Conservation (phyloP, 2,113 vertebrate species). For the Carlito syrichta region DNA sequence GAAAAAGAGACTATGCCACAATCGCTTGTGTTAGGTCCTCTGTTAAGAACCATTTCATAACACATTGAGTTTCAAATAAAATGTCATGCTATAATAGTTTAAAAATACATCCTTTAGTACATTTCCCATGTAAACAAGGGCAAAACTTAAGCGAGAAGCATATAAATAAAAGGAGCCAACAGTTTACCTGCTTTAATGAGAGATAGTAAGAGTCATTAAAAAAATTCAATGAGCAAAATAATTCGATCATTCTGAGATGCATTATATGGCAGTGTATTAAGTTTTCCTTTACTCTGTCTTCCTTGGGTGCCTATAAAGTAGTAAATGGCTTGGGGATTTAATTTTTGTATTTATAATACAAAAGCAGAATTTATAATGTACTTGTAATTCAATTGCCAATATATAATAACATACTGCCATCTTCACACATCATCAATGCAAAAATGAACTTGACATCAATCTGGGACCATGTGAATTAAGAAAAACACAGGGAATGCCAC, state of each 20-base stretch:
- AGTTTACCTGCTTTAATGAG: slow-evolving; percentile 40
- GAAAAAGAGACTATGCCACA: too few relatives aligned
- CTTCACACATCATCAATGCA: neutral
- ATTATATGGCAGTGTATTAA: slow-evolving; percentile 5
- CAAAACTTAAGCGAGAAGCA: slow-evolving; percentile 19
- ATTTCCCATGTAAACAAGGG: slow-evolving; percentile 24
- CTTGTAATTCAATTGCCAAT: slow-evolving; percentile 39
- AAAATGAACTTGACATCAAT: slow-evolving; percentile 35
- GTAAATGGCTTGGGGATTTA: slow-evolving; percentile 6
- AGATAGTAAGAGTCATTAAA: neutral
- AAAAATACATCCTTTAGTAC: neutral
- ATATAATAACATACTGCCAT: neutral
- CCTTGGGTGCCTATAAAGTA: neutral
- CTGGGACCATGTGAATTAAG: slow-evolving; percentile 2
- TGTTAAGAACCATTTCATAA: slow-evolving; percentile 49
- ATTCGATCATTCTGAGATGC: slow-evolving; percentile 21
- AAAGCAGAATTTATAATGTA: too few relatives aligned
- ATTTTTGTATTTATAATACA: neutral
- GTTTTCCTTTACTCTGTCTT: slow-evolving; percentile 12
- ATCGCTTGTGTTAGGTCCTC: slow-evolving; percentile 31
- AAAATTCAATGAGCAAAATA: slow-evolving; percentile 49
- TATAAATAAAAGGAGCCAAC: slow-evolving; percentile 21
- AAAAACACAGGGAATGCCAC: neutral
- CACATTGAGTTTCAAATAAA: slow-evolving; percentile 34
- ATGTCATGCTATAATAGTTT: neutral